Evolutionary conservation across 2,113 vertebrate species (phyloP), one percentile per base, ranked within the genome.

Genomic region (Myotis brandtii): DNA sequence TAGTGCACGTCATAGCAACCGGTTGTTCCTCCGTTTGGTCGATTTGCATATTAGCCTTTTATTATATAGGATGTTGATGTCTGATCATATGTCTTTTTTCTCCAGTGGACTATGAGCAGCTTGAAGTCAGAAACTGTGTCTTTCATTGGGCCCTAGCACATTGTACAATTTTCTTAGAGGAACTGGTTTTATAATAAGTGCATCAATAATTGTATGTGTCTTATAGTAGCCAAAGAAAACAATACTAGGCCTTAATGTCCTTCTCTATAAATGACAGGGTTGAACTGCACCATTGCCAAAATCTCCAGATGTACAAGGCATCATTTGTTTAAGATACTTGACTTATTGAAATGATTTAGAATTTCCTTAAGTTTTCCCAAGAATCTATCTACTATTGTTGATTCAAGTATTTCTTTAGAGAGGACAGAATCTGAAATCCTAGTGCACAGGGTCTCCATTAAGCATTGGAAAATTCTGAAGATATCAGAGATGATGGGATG

Each of bases 331-430:
- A 43, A 67, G n/a, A 73, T 46, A 54, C 18, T 62, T 69, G 52
- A 40, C 52, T 76, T 66, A 34, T n/a, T 95, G 80, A 83, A 82
- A 79, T 87, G 59, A 77, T 59, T 81, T 80, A 86, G 67, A 83
- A 84, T n/a, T 87, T 92, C 27, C 76, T 75, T 43, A 17, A 25
- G 70, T 48, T 96, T 91, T 59, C n/a, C 17, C 4, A 5, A 32
- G 27, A 76, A 76, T 50, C 73, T 76, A 76, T 48, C 73, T 30
- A 2, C 73, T 76, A 50, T 43, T 76, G 73, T 48, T 50, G 17
- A 77, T n/a, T 50, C 21, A 86, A 95, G 84, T 32, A 80, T 48
- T 89, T 95, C 13, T 52, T 89, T 86, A 83, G 30, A 87, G 14
- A 89, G 69, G 34, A 46, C 27, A 87, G 87, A 90, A 75, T 40